phyloP scores from a whole-genome alignment of 1,140 invertebrate species.

The Lasioglossum baleicum region DNA sequence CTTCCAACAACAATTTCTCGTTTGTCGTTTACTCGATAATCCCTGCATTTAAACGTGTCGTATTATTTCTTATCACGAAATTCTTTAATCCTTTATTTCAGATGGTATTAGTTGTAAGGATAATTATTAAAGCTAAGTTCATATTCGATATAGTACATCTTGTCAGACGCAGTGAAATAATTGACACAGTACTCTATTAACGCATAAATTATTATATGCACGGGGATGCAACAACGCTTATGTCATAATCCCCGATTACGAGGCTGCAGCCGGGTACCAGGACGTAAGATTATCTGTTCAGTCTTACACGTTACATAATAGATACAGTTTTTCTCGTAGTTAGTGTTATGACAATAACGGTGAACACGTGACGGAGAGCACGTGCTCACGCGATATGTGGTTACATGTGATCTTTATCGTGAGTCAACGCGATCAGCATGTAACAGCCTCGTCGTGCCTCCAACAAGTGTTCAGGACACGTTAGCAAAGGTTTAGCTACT shows the following conservation, averaged over 20 bases:
- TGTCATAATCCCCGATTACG: constrained; percentile 8
- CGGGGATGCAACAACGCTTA: background rate
- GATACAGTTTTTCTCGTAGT: constrained; percentile 27
- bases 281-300: constrained; percentile 6
- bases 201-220: background rate
- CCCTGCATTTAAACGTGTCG: too few species aligned
- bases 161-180: background rate
- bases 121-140: too few species aligned
- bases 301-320: constrained; percentile 28
- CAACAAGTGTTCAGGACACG: background rate
- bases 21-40: too few species aligned
- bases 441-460: background rate
- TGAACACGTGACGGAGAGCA: constrained; percentile 41
- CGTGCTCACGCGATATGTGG: constrained; percentile 36
- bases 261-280: background rate
- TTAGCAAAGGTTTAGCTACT: background rate
- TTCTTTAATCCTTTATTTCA: too few species aligned
- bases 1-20: too few species aligned
- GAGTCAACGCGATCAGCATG: constrained; percentile 26
- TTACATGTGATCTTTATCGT: constrained; percentile 50
- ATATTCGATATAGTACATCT: too few species aligned
- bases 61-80: too few species aligned
- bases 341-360: background rate
- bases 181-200: background rate
- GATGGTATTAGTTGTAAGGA: too few species aligned